Percentiles rank a stretch among this genome's conserved stretches.
These are phyloP conservation scores for Lates calcarifer DNA, from an alignment of 2,113 vertebrate species.

Conservation along the genomic window DNA sequence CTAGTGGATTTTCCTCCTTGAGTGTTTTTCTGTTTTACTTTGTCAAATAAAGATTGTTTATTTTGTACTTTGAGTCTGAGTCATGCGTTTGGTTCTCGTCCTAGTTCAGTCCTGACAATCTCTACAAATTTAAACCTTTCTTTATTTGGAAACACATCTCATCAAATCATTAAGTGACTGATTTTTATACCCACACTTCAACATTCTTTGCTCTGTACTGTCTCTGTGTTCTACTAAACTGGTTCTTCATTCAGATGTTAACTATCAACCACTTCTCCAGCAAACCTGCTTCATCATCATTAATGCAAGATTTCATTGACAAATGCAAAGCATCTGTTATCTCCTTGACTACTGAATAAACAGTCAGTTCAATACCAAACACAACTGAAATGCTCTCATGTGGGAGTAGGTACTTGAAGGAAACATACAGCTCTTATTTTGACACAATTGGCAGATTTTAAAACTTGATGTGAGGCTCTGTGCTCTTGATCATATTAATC, in stretches of 20 bases:
- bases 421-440: slow-evolving; percentile 10
- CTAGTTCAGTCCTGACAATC: too few species aligned
- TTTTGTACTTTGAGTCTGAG: too few species aligned
- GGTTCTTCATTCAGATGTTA: too few species aligned
- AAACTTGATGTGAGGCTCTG: slow-evolving; percentile 23
- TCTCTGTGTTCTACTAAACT: background rate
- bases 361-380: slow-evolving; percentile 1
- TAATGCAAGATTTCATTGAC: slow-evolving; percentile 17
- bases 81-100: too few species aligned
- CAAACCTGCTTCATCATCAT: background rate
- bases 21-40: too few species aligned
- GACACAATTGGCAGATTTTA: slow-evolving; percentile 30
- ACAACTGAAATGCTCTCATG: background rate
- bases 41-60: too few species aligned
- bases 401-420: background rate
- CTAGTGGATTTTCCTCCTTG: too few species aligned
- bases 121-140: too few species aligned
- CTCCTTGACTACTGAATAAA: background rate
- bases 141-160: too few species aligned
- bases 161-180: too few species aligned
- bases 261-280: background rate
- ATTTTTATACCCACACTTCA: too few species aligned
- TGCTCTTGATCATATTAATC: slow-evolving; percentile 50
- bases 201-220: too few species aligned
- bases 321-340: slow-evolving; percentile 23